Conservation (phyloP, 2,888 invertebrate genomes). For the Apotomis betuletana region DNA sequence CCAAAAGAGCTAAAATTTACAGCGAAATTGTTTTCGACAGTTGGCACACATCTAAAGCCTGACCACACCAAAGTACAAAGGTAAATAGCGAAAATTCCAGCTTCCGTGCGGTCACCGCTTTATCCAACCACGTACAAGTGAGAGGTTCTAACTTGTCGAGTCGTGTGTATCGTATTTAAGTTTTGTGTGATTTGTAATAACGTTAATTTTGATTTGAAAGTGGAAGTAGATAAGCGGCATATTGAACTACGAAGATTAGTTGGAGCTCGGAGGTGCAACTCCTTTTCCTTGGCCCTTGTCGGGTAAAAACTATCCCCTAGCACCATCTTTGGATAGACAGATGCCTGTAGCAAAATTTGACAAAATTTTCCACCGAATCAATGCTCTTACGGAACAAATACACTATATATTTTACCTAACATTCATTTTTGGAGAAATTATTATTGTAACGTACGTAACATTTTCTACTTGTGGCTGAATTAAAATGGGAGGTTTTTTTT, state of each 20-base stretch:
- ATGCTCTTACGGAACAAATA: too few species aligned
- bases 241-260: not conserved
- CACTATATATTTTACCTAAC: too few species aligned
- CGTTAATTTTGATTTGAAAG: not conserved
- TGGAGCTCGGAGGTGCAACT: too few species aligned
- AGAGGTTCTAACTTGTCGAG: not conserved
- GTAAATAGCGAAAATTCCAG: not conserved
- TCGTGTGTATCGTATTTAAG: not conserved
- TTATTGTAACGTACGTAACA: not conserved
- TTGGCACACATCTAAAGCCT: not conserved
- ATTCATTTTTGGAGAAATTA: too few species aligned
- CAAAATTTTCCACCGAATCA: too few species aligned
- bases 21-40: not conserved
- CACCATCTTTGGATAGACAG: too few species aligned
- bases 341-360: too few species aligned
- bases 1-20: not conserved
- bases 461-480: not conserved
- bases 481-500: not conserved
- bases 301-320: too few species aligned
- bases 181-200: not conserved
- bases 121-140: not conserved
- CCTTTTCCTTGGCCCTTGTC: too few species aligned
- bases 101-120: slow-evolving; percentile 27
- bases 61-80: slow-evolving; percentile 22
- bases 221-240: not conserved